phyloP scores from a whole-genome alignment of 2,888 invertebrate species.

The Pristionchus mayeri region DNA sequence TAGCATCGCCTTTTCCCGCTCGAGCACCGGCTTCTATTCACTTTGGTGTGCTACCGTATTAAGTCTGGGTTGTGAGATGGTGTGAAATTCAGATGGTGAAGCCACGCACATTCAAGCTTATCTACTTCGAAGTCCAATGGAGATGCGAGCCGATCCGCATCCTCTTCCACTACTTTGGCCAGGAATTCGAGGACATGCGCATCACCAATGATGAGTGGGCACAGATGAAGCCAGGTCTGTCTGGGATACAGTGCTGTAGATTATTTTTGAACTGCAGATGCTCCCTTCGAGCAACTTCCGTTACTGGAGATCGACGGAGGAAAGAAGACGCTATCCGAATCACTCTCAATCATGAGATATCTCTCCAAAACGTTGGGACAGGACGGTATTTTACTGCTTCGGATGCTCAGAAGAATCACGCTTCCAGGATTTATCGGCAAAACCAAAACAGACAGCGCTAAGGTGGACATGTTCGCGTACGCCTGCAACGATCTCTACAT shows the following conservation, averaged over 20 bases:
- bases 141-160: slow-evolving; percentile 50
- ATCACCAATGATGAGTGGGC: slow-evolving; percentile 51
- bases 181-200: slow-evolving; percentile 49
- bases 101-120: slow-evolving; percentile 32
- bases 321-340: slow-evolving; percentile 35
- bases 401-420: too few species aligned
- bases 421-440: slow-evolving; percentile 46
- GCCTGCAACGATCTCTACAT: slow-evolving; percentile 47
- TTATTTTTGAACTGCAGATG: slow-evolving; percentile 23
- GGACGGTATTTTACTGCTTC: slow-evolving; percentile 6
- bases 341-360: slow-evolving; percentile 43
- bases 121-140: slow-evolving; percentile 49
- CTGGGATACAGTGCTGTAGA: neutral
- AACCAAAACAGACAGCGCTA: slow-evolving; percentile 31
- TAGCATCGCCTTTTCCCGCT: too few species aligned
- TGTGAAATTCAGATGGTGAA: slow-evolving; percentile 36
- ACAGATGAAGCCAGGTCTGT: slow-evolving; percentile 46
- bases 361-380: slow-evolving; percentile 34
- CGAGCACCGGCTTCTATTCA: too few species aligned
- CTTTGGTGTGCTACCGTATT: too few species aligned
- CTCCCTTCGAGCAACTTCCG: slow-evolving; percentile 46
- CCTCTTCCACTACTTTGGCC: slow-evolving; percentile 50
- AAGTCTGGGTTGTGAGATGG: too few species aligned
- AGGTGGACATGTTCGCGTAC: slow-evolving; percentile 46
- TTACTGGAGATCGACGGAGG: slow-evolving; percentile 41